A percentile compares a stretch with the other conserved stretches of the same genome.
phyloP scores from a whole-genome alignment of 2,113 vertebrate genomes.

The Prionailurus viverrinus region DNA sequence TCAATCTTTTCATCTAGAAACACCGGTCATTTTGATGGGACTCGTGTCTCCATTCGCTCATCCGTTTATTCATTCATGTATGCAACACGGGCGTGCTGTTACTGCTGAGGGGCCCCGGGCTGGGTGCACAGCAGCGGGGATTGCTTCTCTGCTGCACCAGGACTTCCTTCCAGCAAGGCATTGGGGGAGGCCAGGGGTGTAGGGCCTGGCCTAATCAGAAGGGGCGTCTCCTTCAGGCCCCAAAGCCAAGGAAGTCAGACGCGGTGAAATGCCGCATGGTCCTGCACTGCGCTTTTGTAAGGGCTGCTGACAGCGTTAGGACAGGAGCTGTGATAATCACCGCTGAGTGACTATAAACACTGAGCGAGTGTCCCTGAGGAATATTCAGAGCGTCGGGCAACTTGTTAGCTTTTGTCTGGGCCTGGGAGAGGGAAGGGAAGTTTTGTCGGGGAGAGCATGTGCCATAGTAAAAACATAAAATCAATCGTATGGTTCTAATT shows the following conservation, averaged over 20 bases:
- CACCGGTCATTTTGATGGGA: neutral
- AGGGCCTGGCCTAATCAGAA: neutral
- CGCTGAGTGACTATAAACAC: slow-evolving; percentile 64
- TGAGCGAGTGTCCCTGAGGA: neutral
- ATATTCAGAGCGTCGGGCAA: slow-evolving; percentile 19
- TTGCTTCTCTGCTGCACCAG: neutral
- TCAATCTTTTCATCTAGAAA: neutral
- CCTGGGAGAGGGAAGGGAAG: slow-evolving; percentile 55
- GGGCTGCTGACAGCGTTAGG: slow-evolving; percentile 64
- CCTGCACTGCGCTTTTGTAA: neutral
- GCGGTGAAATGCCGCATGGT: neutral
- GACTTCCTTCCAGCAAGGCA: neutral
- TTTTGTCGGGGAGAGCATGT: slow-evolving; percentile 27
- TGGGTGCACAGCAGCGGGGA: neutral
- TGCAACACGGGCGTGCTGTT: neutral
- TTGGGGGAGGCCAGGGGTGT: fast-evolving
- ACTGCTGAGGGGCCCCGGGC: neutral
- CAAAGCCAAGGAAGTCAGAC: neutral
- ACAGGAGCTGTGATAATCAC: slow-evolving; percentile 56
- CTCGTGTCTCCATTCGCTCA: neutral
- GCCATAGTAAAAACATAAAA: slow-evolving; percentile 78
- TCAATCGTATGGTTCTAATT: slow-evolving; percentile 82
- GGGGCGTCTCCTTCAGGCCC: neutral
- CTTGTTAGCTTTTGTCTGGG: slow-evolving; percentile 67
- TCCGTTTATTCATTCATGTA: neutral